Base-by-base conservation (phyloP, 2,797 vertebrate species). In the Pampus argenteus region DNA sequence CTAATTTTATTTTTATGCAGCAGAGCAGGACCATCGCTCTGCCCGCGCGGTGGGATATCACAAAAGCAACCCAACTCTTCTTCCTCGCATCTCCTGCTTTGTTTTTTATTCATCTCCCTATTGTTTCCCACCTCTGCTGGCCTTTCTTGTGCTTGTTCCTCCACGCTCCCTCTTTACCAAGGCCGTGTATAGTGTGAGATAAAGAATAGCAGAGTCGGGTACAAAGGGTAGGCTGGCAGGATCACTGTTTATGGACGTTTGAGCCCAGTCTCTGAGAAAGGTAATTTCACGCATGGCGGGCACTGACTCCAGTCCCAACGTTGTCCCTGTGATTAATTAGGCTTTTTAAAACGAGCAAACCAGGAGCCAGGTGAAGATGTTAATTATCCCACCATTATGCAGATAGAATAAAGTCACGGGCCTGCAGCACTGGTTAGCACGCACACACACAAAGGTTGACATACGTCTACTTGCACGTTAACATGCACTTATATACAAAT, bases 211-310 rank as follows among this genome's bases (percentile, higher is more conserved):
- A 61, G 68, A 78, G 79, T 59, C 40, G 51, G 71, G 75, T 82
- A 76, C 81, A 70, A 76, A 79, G 89, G 81, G 66, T 82, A 58
- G 73, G 78, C 83, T 88, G 88, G 82, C 86, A 79, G 81, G 86
- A 90, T 87, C 71, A n/a, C 84, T 89, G 90, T 94, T 94, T 91
- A 93, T 92, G 88, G 93, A 94, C 86, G 88, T 88, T 85, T 88
- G 87, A 87, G 86, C 81, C 82, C 68, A 75, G 86, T 79, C 85
- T 89, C 83, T 79, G 84, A 91, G 88, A 90, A 93, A 94, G 93
- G 92, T 92, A 95, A 95, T 94, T 95, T 95, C 94, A 95, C 87
- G 94, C 93, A 91, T 78, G 88, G 84, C 47, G 62, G 62, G 86
- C 74, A 31, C 82, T 40, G 85, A 89, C 86, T 91, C 86, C 87